These are phyloP conservation scores for Timema podura DNA, from an alignment of 2,888 invertebrate species.

Conservation along the genomic window DNA sequence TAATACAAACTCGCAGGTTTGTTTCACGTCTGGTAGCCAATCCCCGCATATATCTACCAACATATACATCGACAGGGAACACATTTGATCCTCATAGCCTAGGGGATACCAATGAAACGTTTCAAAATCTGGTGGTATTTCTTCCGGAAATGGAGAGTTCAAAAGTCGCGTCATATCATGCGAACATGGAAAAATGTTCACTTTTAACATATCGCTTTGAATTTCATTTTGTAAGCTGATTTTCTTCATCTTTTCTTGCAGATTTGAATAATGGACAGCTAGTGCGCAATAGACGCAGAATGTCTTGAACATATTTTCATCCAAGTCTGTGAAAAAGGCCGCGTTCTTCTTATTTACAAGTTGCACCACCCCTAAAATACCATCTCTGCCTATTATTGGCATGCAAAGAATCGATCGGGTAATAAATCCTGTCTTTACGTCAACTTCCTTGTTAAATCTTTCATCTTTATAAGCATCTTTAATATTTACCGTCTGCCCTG, in stretches of 20 bases:
- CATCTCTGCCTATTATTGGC: slow-evolving; percentile 50
- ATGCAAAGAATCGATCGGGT: slow-evolving; percentile 54
- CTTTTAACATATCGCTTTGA: slow-evolving; percentile 46
- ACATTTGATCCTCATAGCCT: slow-evolving; percentile 50
- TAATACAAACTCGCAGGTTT: no score
- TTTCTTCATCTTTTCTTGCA: slow-evolving; percentile 49
- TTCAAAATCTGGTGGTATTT: slow-evolving; percentile 48
- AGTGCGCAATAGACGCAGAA: slow-evolving; percentile 57
- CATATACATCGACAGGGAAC: slow-evolving; percentile 44
- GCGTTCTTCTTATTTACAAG: slow-evolving; percentile 53
- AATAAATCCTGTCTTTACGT: slow-evolving; percentile 53
- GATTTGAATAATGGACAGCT: slow-evolving; percentile 54
- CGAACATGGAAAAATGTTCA: slow-evolving; percentile 52
- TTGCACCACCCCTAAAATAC: slow-evolving; percentile 52
- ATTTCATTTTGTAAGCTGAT: slow-evolving; percentile 48
- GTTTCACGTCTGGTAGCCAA: no score
- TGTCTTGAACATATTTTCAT: slow-evolving; percentile 53
- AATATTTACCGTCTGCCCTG: slow-evolving; percentile 50
- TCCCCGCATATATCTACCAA: no score
- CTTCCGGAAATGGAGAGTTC: slow-evolving; percentile 44
- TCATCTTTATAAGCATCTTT: slow-evolving; percentile 54
- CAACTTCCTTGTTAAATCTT: slow-evolving; percentile 52
- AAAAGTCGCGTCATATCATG: slow-evolving; percentile 50
- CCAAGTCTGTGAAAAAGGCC: slow-evolving; percentile 49
- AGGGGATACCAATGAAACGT: slow-evolving; percentile 56